Evolutionary conservation across 2,888 invertebrate genomes (phyloP), one percentile per base, ranked within the genome.

Genomic region (Drosophila helvetica): DNA sequence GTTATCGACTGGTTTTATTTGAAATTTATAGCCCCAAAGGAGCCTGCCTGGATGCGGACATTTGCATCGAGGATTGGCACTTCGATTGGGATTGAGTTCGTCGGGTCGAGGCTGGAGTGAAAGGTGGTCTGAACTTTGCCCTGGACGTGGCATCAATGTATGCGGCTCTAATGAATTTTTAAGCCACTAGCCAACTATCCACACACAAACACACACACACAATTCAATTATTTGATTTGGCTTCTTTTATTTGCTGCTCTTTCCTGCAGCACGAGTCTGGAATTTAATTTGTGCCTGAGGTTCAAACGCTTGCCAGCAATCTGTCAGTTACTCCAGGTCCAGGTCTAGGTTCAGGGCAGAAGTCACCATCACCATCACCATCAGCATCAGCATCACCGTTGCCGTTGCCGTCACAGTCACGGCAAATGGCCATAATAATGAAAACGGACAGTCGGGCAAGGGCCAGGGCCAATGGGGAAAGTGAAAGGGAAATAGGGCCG

Each of bases 171-270:
- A 80, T 79, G 85, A 73, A 73, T 79, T 79, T 84, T 79, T 75
- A 75, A 80, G 73, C 75, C 69, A 59, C 66, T 38, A 38, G 15
- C 38, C 51, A 52, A 58, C 68, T 52, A 56, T 42, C 65, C 60
- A 54, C 53, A 56, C 53, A 64, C 38, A 38, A 8, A 9, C 27
- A 27, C 30, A 30, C 30, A 30, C n/a, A 38, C 38, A 38, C 65
- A 77, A 79, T 80, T 84, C 79, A 75, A 84, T 80, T 80, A 80
- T 70, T 75, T 75, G 79, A 66, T 51, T 69, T 69, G 54, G 60
- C 68, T 75, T 64, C 64, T 51, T 66, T 63, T 58, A 58, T 46
- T 61, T 61, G 6, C 38, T 30, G 42, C 47, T 42, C 46, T 62
- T 46, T 50, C 15, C 47, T 25, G 25, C 25, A 47, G 64, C 65